These are phyloP conservation scores for Lacerta agilis DNA, from an alignment of 2,797 vertebrate genomes.

Conservation along the genomic window DNA sequence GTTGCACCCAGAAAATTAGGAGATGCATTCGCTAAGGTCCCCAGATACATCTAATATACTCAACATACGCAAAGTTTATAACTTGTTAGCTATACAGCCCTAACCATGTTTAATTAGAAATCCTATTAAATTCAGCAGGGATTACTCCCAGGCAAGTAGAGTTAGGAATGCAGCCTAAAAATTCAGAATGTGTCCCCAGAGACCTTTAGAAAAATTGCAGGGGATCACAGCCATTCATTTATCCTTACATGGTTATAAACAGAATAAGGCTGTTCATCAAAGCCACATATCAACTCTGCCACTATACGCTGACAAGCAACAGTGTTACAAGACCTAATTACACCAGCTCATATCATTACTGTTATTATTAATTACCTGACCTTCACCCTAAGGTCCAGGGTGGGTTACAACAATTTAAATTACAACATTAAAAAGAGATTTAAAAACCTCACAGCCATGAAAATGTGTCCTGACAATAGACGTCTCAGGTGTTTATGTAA, in stretches of 20 bases:
- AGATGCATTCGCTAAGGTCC: neutral
- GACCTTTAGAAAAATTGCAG: neutral
- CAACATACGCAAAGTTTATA: neutral
- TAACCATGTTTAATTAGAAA: too few relatives aligned
- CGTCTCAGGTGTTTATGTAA: too few relatives aligned
- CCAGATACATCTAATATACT: neutral
- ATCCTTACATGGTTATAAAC: neutral
- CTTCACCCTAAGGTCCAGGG: too few relatives aligned
- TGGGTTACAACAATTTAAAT: too few relatives aligned
- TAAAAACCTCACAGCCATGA: too few relatives aligned
- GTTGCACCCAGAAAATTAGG: neutral
- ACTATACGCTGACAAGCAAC: neutral
- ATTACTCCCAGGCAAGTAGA: too few relatives aligned
- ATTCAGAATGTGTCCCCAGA: neutral
- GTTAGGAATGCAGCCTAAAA: neutral
- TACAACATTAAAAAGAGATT: too few relatives aligned
- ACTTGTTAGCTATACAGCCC: too few relatives aligned
- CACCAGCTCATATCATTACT: neutral
- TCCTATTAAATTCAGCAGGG: too few relatives aligned
- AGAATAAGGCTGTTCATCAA: neutral
- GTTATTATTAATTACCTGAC: neutral
- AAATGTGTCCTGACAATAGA: too few relatives aligned
- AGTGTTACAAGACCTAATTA: neutral
- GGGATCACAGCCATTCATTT: neutral
- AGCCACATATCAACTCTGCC: neutral